Percentiles rank a stretch among this genome's conserved stretches.
phyloP scores from a whole-genome alignment of 2,797 vertebrate species.

The Lepus townsendii region DNA sequence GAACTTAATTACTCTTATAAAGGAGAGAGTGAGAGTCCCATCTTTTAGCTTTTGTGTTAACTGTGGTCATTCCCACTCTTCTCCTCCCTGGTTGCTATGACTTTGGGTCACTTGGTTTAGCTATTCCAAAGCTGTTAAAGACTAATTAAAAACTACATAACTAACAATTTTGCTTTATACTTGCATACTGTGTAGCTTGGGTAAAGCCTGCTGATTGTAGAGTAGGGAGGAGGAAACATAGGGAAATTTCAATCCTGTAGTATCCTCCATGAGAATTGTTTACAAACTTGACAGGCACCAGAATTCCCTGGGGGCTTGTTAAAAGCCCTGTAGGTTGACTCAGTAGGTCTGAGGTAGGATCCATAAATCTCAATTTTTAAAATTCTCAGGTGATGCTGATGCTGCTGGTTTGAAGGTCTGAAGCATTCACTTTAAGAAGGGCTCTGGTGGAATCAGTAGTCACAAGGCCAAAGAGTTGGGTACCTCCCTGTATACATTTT shows the following conservation, averaged over 20 bases:
- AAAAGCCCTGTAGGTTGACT: not conserved
- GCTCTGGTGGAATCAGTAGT: not conserved
- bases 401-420: not conserved
- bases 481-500: not conserved
- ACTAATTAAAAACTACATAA: slow-evolving; percentile 25
- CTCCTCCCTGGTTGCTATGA: not conserved
- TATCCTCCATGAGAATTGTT: not conserved
- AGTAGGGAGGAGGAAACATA: not conserved
- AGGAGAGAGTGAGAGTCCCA: not conserved
- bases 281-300: not conserved
- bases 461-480: not conserved
- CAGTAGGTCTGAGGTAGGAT: not conserved
- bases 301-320: not conserved
- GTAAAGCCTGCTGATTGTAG: not conserved
- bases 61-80: not conserved
- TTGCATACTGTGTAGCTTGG: not conserved
- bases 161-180: not conserved
- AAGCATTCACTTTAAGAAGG: not conserved
- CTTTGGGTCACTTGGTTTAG: not conserved
- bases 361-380: not conserved
- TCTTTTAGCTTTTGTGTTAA: not conserved
- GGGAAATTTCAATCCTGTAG: not conserved
- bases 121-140: slow-evolving; percentile 23
- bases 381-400: not conserved
- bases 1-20: not conserved